Evolutionary conservation across 37 sponge, comb jelly and placozoan genomes (phyloP).

Genomic region (Trichoplax adhaerens): DNA sequence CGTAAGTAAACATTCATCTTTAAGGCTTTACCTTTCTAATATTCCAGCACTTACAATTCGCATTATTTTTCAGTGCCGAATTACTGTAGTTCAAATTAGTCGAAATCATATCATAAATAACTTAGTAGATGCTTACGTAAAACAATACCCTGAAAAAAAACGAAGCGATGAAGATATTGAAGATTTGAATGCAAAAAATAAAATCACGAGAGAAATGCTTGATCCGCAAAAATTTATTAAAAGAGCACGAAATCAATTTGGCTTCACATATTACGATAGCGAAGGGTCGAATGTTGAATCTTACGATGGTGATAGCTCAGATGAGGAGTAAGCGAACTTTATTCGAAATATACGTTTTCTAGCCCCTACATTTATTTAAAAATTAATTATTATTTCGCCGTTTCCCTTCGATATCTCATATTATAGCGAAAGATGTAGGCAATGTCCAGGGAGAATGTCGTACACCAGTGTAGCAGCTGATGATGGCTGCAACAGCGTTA

Average conservation of each 20-base stretch:
- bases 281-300: no score
- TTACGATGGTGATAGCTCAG: no score
- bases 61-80: constrained; percentile 40
- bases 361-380: no score
- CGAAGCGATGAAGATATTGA: constrained; percentile 53
- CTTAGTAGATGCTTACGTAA: constrained; percentile 55
- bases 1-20: constrained; percentile 19
- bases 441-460: constrained; percentile 36
- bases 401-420: no score
- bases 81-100: constrained; percentile 41
- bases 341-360: no score
- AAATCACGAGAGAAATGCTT: constrained; percentile 67
- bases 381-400: no score
- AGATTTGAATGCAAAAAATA: constrained; percentile 70
- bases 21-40: no score
- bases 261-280: no score
- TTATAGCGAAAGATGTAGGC: constrained; percentile 25
- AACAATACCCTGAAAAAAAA: constrained; percentile 68
- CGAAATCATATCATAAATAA: constrained; percentile 85
- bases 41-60: no score
- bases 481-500: background rate
- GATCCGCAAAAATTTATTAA: no score
- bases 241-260: no score
- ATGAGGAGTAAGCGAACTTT: no score
- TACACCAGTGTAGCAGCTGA: constrained; percentile 2